These are phyloP conservation scores for Hedya salicella DNA, from an alignment of 2,888 invertebrate species.

Conservation along the genomic window DNA sequence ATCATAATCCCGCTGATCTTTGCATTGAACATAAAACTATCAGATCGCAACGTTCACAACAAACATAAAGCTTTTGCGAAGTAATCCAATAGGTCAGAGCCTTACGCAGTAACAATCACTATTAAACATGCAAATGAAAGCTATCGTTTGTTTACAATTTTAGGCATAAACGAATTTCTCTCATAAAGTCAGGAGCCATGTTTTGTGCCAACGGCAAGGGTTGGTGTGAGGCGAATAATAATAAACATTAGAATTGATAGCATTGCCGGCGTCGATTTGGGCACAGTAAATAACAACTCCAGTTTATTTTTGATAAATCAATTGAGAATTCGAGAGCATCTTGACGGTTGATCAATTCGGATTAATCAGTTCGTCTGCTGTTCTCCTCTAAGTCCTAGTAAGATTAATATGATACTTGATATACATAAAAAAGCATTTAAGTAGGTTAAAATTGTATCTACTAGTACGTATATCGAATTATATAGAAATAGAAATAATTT, in stretches of 20 bases:
- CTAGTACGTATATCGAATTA: too few relatives aligned
- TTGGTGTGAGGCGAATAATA: slow-evolving; percentile 32
- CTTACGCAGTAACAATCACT: neutral
- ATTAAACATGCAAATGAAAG: neutral
- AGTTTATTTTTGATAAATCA: neutral
- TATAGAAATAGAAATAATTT: too few relatives aligned
- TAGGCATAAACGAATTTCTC: neutral
- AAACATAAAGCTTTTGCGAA: too few relatives aligned
- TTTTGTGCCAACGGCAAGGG: slow-evolving; percentile 31
- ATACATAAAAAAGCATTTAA: too few relatives aligned
- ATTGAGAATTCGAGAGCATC: neutral
- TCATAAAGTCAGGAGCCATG: slow-evolving; percentile 8
- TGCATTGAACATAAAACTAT: too few relatives aligned
- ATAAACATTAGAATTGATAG: slow-evolving; percentile 36
- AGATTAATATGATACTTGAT: too few relatives aligned
- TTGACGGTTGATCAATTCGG: neutral
- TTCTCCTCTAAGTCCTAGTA: too few relatives aligned
- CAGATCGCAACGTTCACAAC: too few relatives aligned
- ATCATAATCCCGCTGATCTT: too few relatives aligned
- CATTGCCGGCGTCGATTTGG: slow-evolving; percentile 26
- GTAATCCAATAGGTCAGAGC: too few relatives aligned
- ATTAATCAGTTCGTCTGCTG: neutral
- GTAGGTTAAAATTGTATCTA: too few relatives aligned
- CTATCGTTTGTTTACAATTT: slow-evolving; percentile 6
- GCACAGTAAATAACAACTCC: slow-evolving; percentile 16